Base-by-base conservation (phyloP, 2,797 vertebrate species). In the Sciaenops ocellatus region DNA sequence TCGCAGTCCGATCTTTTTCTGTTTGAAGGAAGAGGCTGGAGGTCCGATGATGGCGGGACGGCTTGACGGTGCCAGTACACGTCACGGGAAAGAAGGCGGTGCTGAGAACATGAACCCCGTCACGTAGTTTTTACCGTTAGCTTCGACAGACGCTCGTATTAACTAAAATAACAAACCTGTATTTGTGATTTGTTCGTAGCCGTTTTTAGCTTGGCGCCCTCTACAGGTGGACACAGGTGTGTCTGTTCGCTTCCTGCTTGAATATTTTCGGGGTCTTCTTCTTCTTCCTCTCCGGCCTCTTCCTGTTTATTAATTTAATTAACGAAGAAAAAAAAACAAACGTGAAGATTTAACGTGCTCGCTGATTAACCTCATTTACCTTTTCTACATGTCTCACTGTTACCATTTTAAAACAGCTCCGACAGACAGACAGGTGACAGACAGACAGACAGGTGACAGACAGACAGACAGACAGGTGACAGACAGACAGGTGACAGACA, bases 101-200 rank as follows among this genome's bases (percentile, higher is more conserved):
- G 51, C 66, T 50, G 11, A 42, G 47, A 52, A 42, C 59, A 26
- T 18, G 20, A 22, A 38, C 26, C 65, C 70, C 38, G 77, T 63
- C 44, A 79, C 74, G 90, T 88, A 73, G 34, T 38, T 38, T 30
- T 91, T 85, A 85, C 70, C 50, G 68, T 93, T 94, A 95, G 92
- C 91, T 92, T 91, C 90, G 90, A 85, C 91, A 93, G 93, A 90
- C 78, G 85, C 94, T 92, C 89, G 93, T 92, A 91, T 91, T 93
- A 70, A 80, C 71, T 26, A 59, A 83, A 90, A 76, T 38, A 38
- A 9, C 34, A 89, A 89, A 85, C 81, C 83, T 92, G 93, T 94
- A 92, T 87, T 94, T 92, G 95, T 96, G 94, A 91, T 93, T 95
- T 93, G 94, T 94, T 94, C 67, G 94, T 96, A 95, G 94, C 94